These are phyloP conservation scores for Dascyllus trimaculatus DNA, from an alignment of 2,113 vertebrate genomes.

Conservation along the genomic window DNA sequence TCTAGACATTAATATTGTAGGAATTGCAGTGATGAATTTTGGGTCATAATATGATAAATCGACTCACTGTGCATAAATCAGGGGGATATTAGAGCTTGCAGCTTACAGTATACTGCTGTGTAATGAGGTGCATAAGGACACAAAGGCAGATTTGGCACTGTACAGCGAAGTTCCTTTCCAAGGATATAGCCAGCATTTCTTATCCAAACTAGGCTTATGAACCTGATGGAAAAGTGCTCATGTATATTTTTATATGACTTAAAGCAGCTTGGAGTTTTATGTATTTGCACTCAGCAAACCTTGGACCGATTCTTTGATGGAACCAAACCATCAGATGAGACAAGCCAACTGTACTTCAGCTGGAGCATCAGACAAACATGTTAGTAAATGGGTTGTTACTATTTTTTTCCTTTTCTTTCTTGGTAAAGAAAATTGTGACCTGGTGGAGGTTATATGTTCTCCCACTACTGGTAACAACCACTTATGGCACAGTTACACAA, in stretches of 20 bases:
- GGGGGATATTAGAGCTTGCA: not conserved
- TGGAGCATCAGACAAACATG: not conserved
- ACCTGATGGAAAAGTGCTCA: not conserved
- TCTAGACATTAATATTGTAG: too few species aligned
- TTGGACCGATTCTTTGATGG: not conserved
- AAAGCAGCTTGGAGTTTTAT: conserved; percentile 4
- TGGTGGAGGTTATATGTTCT: too few species aligned
- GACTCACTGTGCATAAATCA: too few species aligned
- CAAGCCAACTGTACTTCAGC: not conserved
- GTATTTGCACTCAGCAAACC: not conserved
- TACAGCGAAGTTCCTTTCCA: not conserved
- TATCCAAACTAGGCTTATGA: conserved; percentile 2
- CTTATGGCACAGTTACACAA: too few species aligned
- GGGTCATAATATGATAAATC: too few species aligned
- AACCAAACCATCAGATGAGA: not conserved
- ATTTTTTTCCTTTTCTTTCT: not conserved
- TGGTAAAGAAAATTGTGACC: not conserved
- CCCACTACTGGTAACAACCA: too few species aligned
- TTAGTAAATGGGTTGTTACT: not conserved
- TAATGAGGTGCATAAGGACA: not conserved
- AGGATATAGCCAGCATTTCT: conserved; percentile 11
- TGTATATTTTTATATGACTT: conserved; percentile 1
- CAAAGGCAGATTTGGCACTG: too few species aligned
- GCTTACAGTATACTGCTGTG: not conserved
- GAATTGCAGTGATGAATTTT: too few species aligned